Evolutionary conservation across 1,140 invertebrate species (phyloP).

Genomic region (Teleopsis dalmanni): DNA sequence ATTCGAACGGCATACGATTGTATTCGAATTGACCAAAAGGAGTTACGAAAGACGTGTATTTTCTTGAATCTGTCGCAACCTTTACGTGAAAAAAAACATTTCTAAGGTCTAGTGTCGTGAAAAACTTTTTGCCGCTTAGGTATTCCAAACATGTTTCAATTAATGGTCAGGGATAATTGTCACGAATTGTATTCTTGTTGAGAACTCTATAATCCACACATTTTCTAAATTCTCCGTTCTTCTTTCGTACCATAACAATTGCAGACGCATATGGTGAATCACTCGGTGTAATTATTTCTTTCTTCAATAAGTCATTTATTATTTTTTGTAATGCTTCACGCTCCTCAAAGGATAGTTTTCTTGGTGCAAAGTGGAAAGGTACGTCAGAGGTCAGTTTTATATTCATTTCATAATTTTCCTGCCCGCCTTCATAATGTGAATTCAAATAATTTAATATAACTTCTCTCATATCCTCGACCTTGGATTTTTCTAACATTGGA

Average conservation of each 20-base stretch:
- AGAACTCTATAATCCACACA: constrained; percentile 36
- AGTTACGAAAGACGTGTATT: constrained; percentile 35
- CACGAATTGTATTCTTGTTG: constrained; percentile 12
- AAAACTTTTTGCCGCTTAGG: constrained; percentile 20
- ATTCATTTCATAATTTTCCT: constrained; percentile 8
- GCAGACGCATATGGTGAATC: constrained; percentile 20
- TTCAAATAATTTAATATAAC: background rate
- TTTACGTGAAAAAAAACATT: constrained; percentile 25
- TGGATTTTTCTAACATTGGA: background rate
- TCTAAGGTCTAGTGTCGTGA: constrained; percentile 20
- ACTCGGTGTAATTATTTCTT: constrained; percentile 17
- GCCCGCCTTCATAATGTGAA: background rate
- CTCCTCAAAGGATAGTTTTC: constrained; percentile 1
- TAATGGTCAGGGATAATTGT: constrained; percentile 33
- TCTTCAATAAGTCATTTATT: constrained; percentile 14
- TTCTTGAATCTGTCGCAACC: constrained; percentile 19
- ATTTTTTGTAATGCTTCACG: constrained; percentile 6
- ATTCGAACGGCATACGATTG: constrained; percentile 23
- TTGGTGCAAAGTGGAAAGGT: constrained; percentile 8
- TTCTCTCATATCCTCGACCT: background rate
- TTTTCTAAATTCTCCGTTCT: constrained; percentile 20
- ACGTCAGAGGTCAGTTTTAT: constrained; percentile 7
- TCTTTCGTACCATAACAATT: constrained; percentile 25
- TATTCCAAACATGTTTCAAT: constrained; percentile 44
- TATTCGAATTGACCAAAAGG: constrained; percentile 36